Evolutionary conservation across 2,797 vertebrate species (phyloP).

Genomic region (Pangasius djambal): DNA sequence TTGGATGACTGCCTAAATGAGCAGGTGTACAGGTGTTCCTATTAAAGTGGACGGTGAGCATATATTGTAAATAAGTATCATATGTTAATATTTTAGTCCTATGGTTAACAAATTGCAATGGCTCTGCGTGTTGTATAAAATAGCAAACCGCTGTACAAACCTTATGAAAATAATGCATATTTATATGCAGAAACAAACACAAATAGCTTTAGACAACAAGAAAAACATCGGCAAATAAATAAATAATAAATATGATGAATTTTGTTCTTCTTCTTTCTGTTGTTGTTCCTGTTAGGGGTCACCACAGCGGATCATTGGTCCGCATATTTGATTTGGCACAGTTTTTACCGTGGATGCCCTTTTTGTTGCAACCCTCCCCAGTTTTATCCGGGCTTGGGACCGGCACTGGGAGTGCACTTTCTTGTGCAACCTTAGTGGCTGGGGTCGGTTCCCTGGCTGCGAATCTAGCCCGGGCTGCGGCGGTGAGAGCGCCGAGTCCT

Average conservation of each 20-base stretch:
- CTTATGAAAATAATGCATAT: conserved; percentile 5
- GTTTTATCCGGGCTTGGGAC: too few species aligned
- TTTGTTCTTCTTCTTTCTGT: neutral
- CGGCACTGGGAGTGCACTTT: too few species aligned
- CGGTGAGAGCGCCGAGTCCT: too few species aligned
- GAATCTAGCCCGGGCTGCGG: too few species aligned
- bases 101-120: neutral
- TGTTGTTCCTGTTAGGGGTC: too few species aligned
- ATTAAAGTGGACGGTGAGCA: neutral
- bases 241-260: neutral
- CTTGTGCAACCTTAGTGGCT: too few species aligned
- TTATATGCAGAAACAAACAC: neutral
- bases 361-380: too few species aligned
- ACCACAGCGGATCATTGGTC: too few species aligned
- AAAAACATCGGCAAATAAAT: conserved; percentile 28
- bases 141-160: neutral
- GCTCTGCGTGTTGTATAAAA: neutral
- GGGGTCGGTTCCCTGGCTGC: too few species aligned
- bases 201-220: conserved; percentile 14
- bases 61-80: neutral
- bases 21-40: neutral
- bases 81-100: neutral
- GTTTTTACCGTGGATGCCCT: too few species aligned
- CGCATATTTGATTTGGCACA: too few species aligned
- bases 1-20: neutral